Percentiles rank a stretch among this genome's conserved stretches.
These are phyloP conservation scores for Aphaenogaster floridana DNA, from an alignment of 1,140 invertebrate genomes.

Conservation along the genomic window DNA sequence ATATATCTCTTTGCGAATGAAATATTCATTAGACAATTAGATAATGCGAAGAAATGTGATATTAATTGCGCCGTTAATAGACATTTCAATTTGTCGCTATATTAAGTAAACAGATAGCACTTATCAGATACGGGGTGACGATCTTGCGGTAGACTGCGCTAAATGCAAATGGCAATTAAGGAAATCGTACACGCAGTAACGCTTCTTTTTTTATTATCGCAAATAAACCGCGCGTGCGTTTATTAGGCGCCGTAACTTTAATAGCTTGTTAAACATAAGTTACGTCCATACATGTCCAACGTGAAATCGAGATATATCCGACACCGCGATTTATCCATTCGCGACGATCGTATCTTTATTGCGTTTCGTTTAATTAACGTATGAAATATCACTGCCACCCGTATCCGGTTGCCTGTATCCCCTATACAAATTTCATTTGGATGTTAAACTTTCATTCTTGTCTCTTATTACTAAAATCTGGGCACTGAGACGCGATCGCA, in stretches of 20 bases:
- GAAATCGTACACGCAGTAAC: not conserved
- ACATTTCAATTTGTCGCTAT: not conserved
- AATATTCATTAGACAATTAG: not conserved
- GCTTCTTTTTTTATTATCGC: not conserved
- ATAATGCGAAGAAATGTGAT: slow-evolving; percentile 4
- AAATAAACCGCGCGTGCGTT: not conserved
- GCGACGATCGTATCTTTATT: not conserved
- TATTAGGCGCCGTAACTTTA: not conserved
- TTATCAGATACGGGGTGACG: not conserved
- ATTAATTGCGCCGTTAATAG: not conserved
- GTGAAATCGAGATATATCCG: not conserved
- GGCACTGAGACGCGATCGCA: not conserved
- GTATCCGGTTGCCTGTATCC: not conserved
- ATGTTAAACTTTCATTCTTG: not conserved
- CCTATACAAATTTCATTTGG: not conserved
- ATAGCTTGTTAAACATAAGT: slow-evolving; percentile 23
- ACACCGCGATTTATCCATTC: not conserved
- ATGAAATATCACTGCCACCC: not conserved
- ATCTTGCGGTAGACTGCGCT: not conserved
- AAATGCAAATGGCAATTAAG: slow-evolving; percentile 6
- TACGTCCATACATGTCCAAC: not conserved
- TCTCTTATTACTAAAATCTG: not conserved
- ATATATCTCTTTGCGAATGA: not conserved
- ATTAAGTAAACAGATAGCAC: not conserved
- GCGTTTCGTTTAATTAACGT: not conserved